Conservation (phyloP, 2,888 invertebrate species). For the Volucella zonaria region DNA sequence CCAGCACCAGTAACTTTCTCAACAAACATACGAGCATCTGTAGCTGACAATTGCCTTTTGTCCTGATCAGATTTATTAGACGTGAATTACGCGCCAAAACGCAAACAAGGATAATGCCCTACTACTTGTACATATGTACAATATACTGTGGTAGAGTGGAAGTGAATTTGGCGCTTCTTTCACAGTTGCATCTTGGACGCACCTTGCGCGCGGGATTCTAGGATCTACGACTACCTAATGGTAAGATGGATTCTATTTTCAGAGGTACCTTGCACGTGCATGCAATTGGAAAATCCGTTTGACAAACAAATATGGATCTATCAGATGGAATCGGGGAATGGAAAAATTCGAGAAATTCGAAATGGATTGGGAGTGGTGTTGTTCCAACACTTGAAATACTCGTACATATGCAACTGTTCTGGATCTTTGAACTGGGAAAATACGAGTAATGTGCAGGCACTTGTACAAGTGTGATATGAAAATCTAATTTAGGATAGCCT, state of each 20-base stretch:
- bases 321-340: no score
- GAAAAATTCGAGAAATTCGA: no score
- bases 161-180: constrained; percentile 60
- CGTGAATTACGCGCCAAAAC: constrained; percentile 65
- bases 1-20: constrained; percentile 29
- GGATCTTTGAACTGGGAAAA: no score
- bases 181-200: constrained; percentile 11
- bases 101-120: constrained; percentile 32
- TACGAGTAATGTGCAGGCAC: no score
- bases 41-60: constrained; percentile 17
- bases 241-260: constrained; percentile 11
- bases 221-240: neutral
- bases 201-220: constrained; percentile 52
- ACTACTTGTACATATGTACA: neutral
- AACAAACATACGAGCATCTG: neutral
- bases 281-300: no score
- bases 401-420: no score
- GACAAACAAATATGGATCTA: no score
- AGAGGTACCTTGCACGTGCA: neutral
- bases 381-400: no score
- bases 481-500: no score
- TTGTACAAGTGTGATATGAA: no score
- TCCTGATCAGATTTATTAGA: constrained; percentile 61
- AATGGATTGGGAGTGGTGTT: no score
- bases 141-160: constrained; percentile 10